These are phyloP conservation scores for Papilio xuthus DNA, from an alignment of 1,140 invertebrate species.

Conservation along the genomic window DNA sequence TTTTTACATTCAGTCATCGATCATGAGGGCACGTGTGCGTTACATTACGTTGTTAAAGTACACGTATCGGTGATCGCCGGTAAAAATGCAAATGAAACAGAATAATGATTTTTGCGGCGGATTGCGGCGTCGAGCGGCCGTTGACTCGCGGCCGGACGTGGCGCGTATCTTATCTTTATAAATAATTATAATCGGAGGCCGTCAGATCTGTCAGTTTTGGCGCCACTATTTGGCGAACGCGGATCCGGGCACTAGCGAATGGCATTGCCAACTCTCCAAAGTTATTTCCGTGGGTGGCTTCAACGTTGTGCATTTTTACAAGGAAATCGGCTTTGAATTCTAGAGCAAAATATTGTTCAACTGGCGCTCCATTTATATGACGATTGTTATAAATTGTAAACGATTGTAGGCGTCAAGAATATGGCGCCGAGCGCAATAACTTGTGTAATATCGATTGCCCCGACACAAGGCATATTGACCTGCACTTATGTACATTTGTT, in stretches of 20 bases:
- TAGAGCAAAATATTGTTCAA: neutral
- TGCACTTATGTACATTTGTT: slow-evolving; percentile 1
- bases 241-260: slow-evolving; percentile 54
- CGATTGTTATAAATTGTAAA: slow-evolving; percentile 14
- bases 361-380: slow-evolving; percentile 1
- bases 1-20: neutral
- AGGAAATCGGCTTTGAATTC: neutral
- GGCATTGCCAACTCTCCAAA: slow-evolving; percentile 41
- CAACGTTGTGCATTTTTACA: slow-evolving; percentile 1
- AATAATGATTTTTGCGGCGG: slow-evolving; percentile 64
- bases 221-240: slow-evolving; percentile 62
- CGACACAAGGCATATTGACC: slow-evolving; percentile 12
- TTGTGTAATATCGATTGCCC: slow-evolving; percentile 7
- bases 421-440: slow-evolving; percentile 13
- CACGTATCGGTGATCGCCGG: slow-evolving; percentile 51
- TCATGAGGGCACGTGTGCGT: neutral
- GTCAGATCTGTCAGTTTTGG: slow-evolving; percentile 61
- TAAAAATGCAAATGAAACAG: slow-evolving; percentile 68
- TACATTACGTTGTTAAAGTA: slow-evolving; percentile 42
- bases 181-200: slow-evolving; percentile 52
- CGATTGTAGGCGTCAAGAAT: slow-evolving; percentile 17
- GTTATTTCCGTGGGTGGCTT: slow-evolving; percentile 4
- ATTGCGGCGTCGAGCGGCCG: slow-evolving; percentile 53
- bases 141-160: slow-evolving; percentile 56
- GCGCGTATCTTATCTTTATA: slow-evolving; percentile 55